Base-by-base conservation (phyloP, 2,888 invertebrate species). In the Oasisia sp. region DNA sequence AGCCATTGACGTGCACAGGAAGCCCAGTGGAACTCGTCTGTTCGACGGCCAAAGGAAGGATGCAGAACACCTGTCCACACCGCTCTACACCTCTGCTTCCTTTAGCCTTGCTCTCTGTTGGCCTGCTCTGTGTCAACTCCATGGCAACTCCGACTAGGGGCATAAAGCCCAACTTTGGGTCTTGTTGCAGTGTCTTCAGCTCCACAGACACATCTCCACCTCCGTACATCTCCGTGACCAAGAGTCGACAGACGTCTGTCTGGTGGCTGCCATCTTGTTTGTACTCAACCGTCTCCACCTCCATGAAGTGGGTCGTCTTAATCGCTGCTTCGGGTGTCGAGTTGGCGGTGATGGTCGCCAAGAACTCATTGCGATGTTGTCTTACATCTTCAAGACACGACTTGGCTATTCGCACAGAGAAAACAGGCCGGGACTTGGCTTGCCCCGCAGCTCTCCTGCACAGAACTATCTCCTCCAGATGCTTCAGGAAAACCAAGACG, bases 1-100 rank as follows among this genome's bases (percentile, higher is more conserved):
- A 95, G 7, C 95, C 96, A 93, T 96, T 95, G 32, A 96, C 94
- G 92, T 95, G 95, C 8, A 96, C 94, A 0, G 96, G 96, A 27
- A 96, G n/a, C n/a, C n/a, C n/a, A n/a, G n/a, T n/a, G n/a, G n/a
- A n/a, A n/a, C n/a, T n/a, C n/a, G n/a, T n/a, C n/a, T n/a, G n/a
- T n/a, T n/a, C n/a, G n/a, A n/a, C n/a, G n/a, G n/a, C n/a, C n/a
- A n/a, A n/a, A n/a, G n/a, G n/a, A n/a, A n/a, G n/a, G n/a, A n/a
- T n/a, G n/a, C n/a, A n/a, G n/a, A n/a, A n/a, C n/a, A 96, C 93
- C 32, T 95, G 95, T n/a, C 96, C 95, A 58, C 93, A 92, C 12
- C 93, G 94, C 12, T 91, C 91, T 27, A 32, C 19, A 19, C 91
- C 92, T 45, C 91, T 91, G 44, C 89, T 92, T 56, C 89, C 32